Base-by-base conservation (phyloP, 2,113 vertebrate genomes). In the Polypterus bichir region DNA sequence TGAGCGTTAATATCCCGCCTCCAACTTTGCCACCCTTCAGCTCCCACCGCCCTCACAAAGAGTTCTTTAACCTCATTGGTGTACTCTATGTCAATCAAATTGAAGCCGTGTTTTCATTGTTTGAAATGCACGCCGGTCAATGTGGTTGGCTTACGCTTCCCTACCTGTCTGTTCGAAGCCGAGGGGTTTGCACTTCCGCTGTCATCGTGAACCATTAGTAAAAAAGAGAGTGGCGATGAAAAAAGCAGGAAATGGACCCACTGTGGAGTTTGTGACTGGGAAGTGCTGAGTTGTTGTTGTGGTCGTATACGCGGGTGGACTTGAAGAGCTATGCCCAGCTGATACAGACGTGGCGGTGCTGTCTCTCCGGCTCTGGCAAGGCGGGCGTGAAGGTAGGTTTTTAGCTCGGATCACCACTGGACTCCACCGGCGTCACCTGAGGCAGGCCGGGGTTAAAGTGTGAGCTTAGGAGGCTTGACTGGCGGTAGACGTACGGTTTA, bases 311-410 rank as follows among this genome's bases (percentile, higher is more conserved):
- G 47, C 68, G 67, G 66, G 61, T 69, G 66, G n/a, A 44, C 4
- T 9, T 9, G 10, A 45, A 47, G 63, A 44, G 27, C 27, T 56
- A 59, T 64, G 49, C 46, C 49, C 60, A 65, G 64, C 57, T 64
- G 68, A 63, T 58, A 60, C 58, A 63, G 64, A 27, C 51, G 9
- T 55, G 46, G 48, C 51, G 46, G 57, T 59, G 65, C 73, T 47
- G n/a, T 59, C n/a, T 68, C 5, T 58, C 9, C 66, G 9, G n/a
- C 7, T 68, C 53, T 47, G 64, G 68, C 59, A 55, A 65, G 8
- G 65, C 61, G 71, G 65, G 71, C 59, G 27, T 71, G 65, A 77
- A 79, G 82, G 81, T 83, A 69, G 9, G 51, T 54, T 27, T 27
- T 27, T 27, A 27, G 27, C 27, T 27, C 27, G 27, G 27, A 27